Evolutionary conservation across 2,797 vertebrate genomes (phyloP), one percentile per base, ranked within the genome.

Genomic region (Sebastes miniatus): DNA sequence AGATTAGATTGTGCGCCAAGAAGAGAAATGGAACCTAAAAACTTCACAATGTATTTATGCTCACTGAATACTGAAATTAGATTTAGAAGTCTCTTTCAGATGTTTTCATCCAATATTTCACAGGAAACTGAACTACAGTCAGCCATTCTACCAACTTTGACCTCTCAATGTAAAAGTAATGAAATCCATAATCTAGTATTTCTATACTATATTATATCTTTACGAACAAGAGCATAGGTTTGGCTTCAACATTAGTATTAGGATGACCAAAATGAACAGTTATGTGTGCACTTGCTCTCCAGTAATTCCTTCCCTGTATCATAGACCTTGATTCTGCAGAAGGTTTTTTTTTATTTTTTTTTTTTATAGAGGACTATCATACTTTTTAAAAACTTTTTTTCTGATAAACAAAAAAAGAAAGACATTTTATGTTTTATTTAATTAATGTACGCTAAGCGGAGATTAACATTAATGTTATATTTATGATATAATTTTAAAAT

Each of bases 21-120:
- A 62, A 32, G 34, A 63, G 32, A 50, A 57, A 47, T 36, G 25
- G 14, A 59, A 73, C 10, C 25, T 69, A 13, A 79, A 69, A 58
- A 73, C 20, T 72, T 56, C 16, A 39, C 14, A 63, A 73, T 20
- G 24, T 56, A 75, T 77, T 72, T 59, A 61, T 50, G 50, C 72
- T 79, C 18, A 36, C 36, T 68, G 62, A 77, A 61, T 73, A 8
- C 64, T 59, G 75, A 79, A 43, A 84, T 75, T 62, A 67, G 11
- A 58, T 76, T 69, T 36, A 24, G n/a, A 74, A 64, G 9, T 66
- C n/a, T 64, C 27, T 73, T 61, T 73, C 7, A 16, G 22, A 58
- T 31, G 2, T 80, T 57, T 73, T 62, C 27, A 29, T 62, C 3
- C 14, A 24, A 7, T n/a, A 57, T 83, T 65, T 70, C 18, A 16